Base-by-base conservation (phyloP, 2,797 vertebrate genomes). In the Gymnodraco acuticeps region DNA sequence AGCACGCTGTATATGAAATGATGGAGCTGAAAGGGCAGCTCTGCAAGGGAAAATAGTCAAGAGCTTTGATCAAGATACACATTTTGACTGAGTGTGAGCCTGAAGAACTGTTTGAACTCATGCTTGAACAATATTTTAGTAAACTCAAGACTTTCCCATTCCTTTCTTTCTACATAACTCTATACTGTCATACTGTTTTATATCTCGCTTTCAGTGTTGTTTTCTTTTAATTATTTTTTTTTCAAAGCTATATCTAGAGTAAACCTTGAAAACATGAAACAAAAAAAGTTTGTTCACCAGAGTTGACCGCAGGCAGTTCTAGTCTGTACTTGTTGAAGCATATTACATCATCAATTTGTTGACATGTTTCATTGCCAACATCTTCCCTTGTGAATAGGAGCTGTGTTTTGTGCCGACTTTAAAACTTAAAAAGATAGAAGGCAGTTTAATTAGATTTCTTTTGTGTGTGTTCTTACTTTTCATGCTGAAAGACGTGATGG, bases 1-100 rank as follows among this genome's bases (percentile, higher is more conserved):
- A 83, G 74, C 61, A 51, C 0, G 1, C 51, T 68, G 62, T 46
- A 75, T 80, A 27, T 51, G 67, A 78, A 69, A 72, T 63, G 75
- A 83, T 55, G 75, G 58, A 67, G 69, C 43, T 50, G 48, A 70
- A 56, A 31, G 20, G 33, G 48, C 55, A 31, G 55, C 41, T 62
- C 38, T 31, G 48, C 17, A 48, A 13, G 14, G 14, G 13, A 20
- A 65, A 60, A 59, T 0, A 12, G 43, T n/a, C 33, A 4, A 2
- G 8, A n/a, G 48, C n/a, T 62, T 78, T 66, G 62, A 86, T 84
- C 73, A 63, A 53, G 58, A 13, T 38, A 14, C 51, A 68, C 5
- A 51, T 68, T 64, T n/a, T 58, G 10, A 55, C 13, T 27, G 10
- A 51, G 31, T 73, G 45, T 3, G 15, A 81, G 64, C 58, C 52